Evolutionary conservation across 2,113 vertebrate species (phyloP).

Genomic region (Alectura lathami): DNA sequence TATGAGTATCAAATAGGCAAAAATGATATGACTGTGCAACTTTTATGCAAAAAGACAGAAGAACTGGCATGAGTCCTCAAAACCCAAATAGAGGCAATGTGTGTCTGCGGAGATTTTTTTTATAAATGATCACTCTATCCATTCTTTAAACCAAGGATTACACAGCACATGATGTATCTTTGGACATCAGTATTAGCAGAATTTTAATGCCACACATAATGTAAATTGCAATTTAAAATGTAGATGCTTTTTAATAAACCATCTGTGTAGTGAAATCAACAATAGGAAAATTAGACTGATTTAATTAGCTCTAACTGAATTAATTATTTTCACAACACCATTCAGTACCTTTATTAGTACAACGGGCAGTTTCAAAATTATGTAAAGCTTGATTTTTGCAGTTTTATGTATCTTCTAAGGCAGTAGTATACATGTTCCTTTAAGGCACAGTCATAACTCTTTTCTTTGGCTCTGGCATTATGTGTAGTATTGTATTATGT

Average conservation of each 20-base stretch:
- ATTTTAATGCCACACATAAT: not conserved
- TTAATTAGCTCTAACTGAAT: not conserved
- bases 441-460: not conserved
- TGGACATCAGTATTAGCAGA: conserved; percentile 1
- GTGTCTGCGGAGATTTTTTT: not conserved
- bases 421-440: not conserved
- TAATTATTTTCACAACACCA: not conserved
- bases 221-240: not conserved
- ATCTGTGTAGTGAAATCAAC: not conserved
- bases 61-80: not conserved
- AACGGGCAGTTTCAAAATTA: not conserved
- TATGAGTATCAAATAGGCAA: not conserved
- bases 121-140: not conserved
- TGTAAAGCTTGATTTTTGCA: not conserved
- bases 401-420: not conserved
- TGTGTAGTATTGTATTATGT: not conserved
- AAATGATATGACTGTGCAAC: not conserved
- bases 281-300: not conserved
- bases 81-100: not conserved
- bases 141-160: not conserved
- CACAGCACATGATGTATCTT: not conserved
- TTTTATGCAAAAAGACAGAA: not conserved
- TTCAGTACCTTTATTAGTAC: not conserved
- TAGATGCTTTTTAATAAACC: conserved; percentile 2
- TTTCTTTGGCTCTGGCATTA: not conserved